These are phyloP conservation scores for Ardeotis arabs DNA, from an alignment of 2,113 vertebrate genomes.

Conservation along the genomic window DNA sequence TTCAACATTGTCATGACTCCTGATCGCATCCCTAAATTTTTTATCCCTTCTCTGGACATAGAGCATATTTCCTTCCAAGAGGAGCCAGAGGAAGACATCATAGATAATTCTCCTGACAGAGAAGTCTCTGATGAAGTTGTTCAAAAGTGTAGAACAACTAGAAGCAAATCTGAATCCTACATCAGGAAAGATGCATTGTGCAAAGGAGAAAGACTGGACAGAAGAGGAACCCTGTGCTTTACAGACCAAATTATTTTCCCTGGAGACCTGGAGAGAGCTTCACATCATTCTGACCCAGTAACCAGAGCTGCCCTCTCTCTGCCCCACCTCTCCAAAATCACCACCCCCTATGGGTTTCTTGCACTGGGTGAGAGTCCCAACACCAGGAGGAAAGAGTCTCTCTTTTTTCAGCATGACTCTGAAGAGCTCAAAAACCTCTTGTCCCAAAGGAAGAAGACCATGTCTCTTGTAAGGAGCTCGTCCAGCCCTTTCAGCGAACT, in stretches of 20 bases:
- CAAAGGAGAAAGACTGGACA: not conserved
- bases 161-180: slow-evolving; percentile 44
- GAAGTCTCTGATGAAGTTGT: not conserved
- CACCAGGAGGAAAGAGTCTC: slow-evolving; percentile 69
- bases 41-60: slow-evolving; percentile 69
- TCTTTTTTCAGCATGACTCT: slow-evolving; percentile 70
- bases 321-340: slow-evolving; percentile 72
- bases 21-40: slow-evolving; percentile 75
- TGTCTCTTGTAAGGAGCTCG: not conserved
- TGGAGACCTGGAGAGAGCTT: slow-evolving; percentile 14
- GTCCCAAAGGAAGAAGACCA: slow-evolving; percentile 18
- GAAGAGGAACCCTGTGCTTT: slow-evolving; percentile 25
- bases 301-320: slow-evolving; percentile 67
- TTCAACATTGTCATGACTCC: slow-evolving; percentile 74
- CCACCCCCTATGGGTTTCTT: slow-evolving; percentile 65
- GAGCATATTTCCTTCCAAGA: slow-evolving; percentile 1
- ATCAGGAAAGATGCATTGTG: not conserved
- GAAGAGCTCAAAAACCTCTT: slow-evolving; percentile 31
- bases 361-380: slow-evolving; percentile 67
- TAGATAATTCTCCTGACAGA: not conserved
- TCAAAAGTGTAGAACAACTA: not conserved
- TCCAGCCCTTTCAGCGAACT: not conserved
- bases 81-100: not conserved
- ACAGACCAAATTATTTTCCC: not conserved
- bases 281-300: slow-evolving; percentile 51